These are phyloP conservation scores for Coreius guichenoti DNA, from an alignment of 2,797 vertebrate species.

Conservation along the genomic window DNA sequence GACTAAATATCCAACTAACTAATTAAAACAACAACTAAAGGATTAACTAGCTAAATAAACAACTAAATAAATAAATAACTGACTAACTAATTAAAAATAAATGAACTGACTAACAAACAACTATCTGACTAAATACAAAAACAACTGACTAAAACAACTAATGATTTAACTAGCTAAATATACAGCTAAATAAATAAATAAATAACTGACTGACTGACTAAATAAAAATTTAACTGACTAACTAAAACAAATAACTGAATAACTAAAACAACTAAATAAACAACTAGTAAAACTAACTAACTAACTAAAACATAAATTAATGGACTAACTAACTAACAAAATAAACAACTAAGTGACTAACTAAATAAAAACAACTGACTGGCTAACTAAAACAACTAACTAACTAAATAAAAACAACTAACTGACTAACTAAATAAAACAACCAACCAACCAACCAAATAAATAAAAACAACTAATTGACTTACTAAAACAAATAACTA, in stretches of 20 bases:
- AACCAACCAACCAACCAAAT: background rate
- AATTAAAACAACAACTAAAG: background rate
- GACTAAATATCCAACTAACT: background rate
- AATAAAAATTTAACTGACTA: background rate
- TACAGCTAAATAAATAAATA: background rate
- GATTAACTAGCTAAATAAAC: background rate
- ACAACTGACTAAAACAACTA: background rate
- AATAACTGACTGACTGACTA: background rate
- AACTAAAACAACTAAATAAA: background rate
- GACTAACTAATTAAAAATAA: background rate
- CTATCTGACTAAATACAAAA: background rate
- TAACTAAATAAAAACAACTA: background rate
- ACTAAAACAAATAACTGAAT: background rate
- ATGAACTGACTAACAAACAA: background rate
- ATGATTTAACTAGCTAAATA: background rate
- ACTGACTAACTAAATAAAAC: background rate
- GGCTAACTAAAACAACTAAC: background rate
- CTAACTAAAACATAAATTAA: background rate
- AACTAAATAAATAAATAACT: background rate
- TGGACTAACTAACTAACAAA: background rate
- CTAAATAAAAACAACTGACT: background rate
- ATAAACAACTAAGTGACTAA: background rate
- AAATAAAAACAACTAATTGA: background rate
- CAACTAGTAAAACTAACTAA: background rate
- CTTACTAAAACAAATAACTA: background rate